Conservation (phyloP, 2,797 vertebrate species). For the Rhabdomys pumilio region DNA sequence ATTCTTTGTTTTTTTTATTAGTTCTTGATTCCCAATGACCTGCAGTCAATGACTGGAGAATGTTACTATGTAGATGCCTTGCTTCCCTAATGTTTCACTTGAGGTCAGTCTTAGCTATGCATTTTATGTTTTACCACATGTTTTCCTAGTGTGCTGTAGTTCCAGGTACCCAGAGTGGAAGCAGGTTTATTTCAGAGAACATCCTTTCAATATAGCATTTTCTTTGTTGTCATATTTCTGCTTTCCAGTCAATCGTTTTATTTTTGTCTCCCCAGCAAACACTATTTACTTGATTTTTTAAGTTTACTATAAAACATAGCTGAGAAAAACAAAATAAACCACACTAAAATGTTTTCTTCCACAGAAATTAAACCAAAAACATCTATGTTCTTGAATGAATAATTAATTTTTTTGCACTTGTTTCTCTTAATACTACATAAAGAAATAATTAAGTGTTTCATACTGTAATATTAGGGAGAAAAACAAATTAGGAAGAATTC, state of each 20-base stretch:
- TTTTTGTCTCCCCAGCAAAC: neutral
- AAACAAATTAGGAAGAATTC: neutral
- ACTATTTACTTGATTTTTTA: neutral
- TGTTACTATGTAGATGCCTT: neutral
- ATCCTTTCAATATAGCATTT: neutral
- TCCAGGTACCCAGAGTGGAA: neutral
- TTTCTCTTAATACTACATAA: neutral
- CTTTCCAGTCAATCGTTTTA: neutral
- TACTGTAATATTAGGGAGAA: neutral
- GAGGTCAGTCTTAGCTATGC: neutral
- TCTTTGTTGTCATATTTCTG: neutral
- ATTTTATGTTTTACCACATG: neutral
- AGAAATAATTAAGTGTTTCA: neutral
- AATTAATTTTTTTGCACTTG: neutral
- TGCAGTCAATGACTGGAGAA: neutral
- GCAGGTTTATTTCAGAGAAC: neutral
- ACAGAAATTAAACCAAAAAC: neutral
- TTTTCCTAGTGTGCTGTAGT: neutral
- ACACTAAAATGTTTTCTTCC: slow-evolving; percentile 9
- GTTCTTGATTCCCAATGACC: neutral
- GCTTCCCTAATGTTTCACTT: neutral
- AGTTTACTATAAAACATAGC: neutral
- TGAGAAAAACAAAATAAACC: neutral
- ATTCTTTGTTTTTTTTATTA: neutral
- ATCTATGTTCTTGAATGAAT: neutral